Base-by-base conservation (phyloP, 2,113 vertebrate species). In the Xenopus borealis region DNA sequence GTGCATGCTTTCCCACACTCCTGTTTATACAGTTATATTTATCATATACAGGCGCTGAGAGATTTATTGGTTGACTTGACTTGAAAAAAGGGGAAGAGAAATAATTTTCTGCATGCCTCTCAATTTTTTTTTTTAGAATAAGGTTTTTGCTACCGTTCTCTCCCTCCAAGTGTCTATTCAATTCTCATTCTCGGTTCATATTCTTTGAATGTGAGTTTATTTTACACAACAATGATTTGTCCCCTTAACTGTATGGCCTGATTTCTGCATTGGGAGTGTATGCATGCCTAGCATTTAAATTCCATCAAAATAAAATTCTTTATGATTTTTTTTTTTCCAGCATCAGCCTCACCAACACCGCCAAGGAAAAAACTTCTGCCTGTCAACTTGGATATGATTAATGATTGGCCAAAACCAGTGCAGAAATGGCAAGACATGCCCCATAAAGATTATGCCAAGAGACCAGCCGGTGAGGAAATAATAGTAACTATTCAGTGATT, bases 301-400 rank as follows among this genome's bases (percentile, higher is more conserved):
- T 53, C 52, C 52, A 14, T 53, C 16, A 0, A n/a, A 55, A 55
- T 16, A n/a, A 55, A 55, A 55, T 3, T 55, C 17, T 9, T 1
- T 50, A 13, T 50, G 47, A 50, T 1, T n/a, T 44, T 18, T 75
- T 6, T 1, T n/a, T 44, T 18, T 75, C 4, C 61, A 89, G 86
- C 47, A 61, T 78, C 72, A 0, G 70, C 81, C 71, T 63, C 69
- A 75, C 75, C 71, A 20, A 62, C 19, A 12, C 53, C 69, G 40
- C 14, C 3, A 0, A 86, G 80, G 79, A 88, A 84, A 75, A 68
- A 76, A 66, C 74, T 86, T 19, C 30, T 80, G 70, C 69, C 81
- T 7, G 79, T 80, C 18, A 79, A 73, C 30, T 58, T 79, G n/a
- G 84, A 84, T 68, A 58, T 83, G 70, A 20, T 67, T 18, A 78